Base-by-base conservation (phyloP, 2,797 vertebrate species). In the Nyctibius grandis region DNA sequence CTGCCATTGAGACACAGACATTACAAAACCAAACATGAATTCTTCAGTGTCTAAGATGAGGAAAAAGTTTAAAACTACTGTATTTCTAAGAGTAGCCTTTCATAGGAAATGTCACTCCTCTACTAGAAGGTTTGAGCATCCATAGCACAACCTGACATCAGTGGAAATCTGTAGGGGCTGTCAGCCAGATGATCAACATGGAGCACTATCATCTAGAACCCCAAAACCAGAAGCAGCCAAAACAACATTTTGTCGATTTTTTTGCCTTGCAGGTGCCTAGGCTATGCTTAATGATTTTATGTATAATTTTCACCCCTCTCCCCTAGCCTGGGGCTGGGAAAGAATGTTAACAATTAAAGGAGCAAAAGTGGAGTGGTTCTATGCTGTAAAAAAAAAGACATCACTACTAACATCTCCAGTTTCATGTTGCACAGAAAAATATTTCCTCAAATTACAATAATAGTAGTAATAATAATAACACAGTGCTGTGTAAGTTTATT, bases 391-490 rank as follows among this genome's bases (percentile, higher is more conserved):
- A 76, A 89, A 82, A 85, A 72, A 91, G 56, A 68, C 18, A 33
- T 63, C 78, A 72, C n/a, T 63, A 81, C 36, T 72, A 86, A 61
- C 21, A 67, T 91, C 47, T 92, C 48, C 84, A 87, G 65, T 74
- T 94, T 83, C 69, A 90, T 53, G 65, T 79, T 48, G 56, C 42
- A 90, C 60, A 83, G 53, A 88, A 87, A 92, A 95, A 53, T 81
- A 91, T 72, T 91, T 95, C 69, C 74, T 91, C 59, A 36, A 72
- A 96, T 82, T 38, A 65, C 63, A 85, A 56, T 93, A 91, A 79
- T 28, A 93, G 19, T 85, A 77, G 36, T 56, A 93, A 59, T 80
- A 80, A 73, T 63, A 87, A 29, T 42, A 91, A 57, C 40, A 86
- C 2, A 18, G 42, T 51, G 26, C 31, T 89, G n/a, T 31, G 33